Base-by-base conservation (phyloP, 2,113 vertebrate genomes). In the Zapornia atra region DNA sequence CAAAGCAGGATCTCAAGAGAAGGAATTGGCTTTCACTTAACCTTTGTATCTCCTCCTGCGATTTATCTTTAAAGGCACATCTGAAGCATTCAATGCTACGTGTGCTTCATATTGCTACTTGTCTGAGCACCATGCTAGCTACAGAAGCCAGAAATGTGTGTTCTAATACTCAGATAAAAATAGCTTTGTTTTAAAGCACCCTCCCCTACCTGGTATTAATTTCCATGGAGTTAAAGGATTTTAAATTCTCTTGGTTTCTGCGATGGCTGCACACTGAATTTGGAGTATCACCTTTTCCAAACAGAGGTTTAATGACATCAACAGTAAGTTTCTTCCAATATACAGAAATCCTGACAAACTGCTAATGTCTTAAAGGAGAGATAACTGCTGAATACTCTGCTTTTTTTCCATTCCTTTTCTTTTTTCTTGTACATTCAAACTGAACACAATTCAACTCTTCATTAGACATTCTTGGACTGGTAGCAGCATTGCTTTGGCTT, bases 161-260 rank as follows among this genome's bases (percentile, higher is more conserved):
- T 61, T 82, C 79, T 79, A 72, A 61, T 50, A 78, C 1, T 10
- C 24, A 22, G 72, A 60, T 94, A 64, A 92, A 91, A 94, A 84
- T 69, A 90, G 82, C 78, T 82, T 38, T 38, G 15, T 79, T 94
- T 72, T 48, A 82, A 90, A 91, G 81, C 59, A 77, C 82, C 78
- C 78, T 95, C 85, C 82, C 59, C 66, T 88, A 66, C 59, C 44
- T 77, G 78, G 95, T 93, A 96, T 96, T 97, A 96, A 95, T 96
- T 95, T 93, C 96, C 96, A 96, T 97, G 94, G 96, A 96, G 96
- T 12, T 50, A 40, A 95, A 79, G 94, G 82, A 93, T 95, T 93
- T 92, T 2, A 64, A 90, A 14, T 83, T 79, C 90, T 76, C 60
- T 65, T 60, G 57, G 44, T 88, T 92, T 65, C 72, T 61, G 61